Base-by-base conservation (phyloP, 2,113 vertebrate species). In the Dasyornis broadbenti region DNA sequence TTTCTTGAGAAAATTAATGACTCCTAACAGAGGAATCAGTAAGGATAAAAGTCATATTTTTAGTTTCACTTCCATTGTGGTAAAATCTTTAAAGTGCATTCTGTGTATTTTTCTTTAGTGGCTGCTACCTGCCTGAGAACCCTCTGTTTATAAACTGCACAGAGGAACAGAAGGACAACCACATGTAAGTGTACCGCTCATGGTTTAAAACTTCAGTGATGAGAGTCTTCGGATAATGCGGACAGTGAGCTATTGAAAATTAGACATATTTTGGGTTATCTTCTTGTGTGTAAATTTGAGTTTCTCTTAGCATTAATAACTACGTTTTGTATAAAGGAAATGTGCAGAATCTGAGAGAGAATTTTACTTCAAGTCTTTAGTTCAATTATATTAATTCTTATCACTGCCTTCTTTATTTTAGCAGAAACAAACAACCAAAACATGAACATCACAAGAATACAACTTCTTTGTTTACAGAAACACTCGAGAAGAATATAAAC, bases 131-230 rank as follows among this genome's bases (percentile, higher is more conserved):
- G 15, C 98, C 98, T 11, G 98, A 98, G 88, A 98, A 98, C 72
- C 98, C 98, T 44, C 93, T 98, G 64, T 98, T 98, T 82, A 98
- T 98, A 60, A 31, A 95, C 2, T 98, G 98, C 64, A 97, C 94
- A 7, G 30, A 61, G 47, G 82, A 90, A 30, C 90, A 54, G 24
- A 94, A 72, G 57, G 39, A 78, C 50, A 82, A 10, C 54, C 45
- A 50, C 0, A 1, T 73, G 98, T 98, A 76, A 97, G 98, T 98
- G 86, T 21, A 49, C 13, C 47, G 69, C 42, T 63, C 35, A 60
- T 66, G 15, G 16, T 60, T 94, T 47, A 81, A 47, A 73, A 7
- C 24, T 52, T 50, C 53, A 40, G 39, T 78, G 52, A 23, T 72
- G n/a, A 57, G 54, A 63, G 26, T 64, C 39, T 50, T 87, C 31